Conservation (phyloP, 2,113 vertebrate species). For the Tupaia tana region DNA sequence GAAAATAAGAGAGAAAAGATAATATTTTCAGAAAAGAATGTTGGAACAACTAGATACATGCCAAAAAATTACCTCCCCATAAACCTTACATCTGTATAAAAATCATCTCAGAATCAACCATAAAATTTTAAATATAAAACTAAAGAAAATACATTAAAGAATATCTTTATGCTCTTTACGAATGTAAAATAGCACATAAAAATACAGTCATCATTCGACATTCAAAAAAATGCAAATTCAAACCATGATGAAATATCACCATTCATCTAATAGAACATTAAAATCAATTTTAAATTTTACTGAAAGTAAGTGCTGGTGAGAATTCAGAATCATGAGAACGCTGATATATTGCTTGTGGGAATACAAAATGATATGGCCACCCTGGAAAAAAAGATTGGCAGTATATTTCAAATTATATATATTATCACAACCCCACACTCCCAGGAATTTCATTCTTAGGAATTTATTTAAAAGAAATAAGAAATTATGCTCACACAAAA, state of each 20-base stretch:
- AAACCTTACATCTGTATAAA: background rate
- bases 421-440: no score
- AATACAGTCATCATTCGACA: background rate
- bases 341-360: background rate
- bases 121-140: conserved; percentile 20
- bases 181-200: background rate
- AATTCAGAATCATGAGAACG: background rate
- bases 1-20: background rate
- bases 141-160: background rate
- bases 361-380: background rate
- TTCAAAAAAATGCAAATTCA: conserved; percentile 5
- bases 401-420: background rate
- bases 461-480: conserved; percentile 5
- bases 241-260: background rate
- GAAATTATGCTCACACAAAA: background rate
- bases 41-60: background rate
- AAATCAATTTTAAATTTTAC: background rate
- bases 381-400: background rate
- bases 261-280: background rate
- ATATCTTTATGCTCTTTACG: background rate
- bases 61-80: background rate
- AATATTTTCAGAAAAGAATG: background rate
- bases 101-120: conserved; percentile 24
- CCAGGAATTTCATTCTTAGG: background rate
- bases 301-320: background rate